A percentile compares a stretch with the other conserved stretches of the same genome.
Evolutionary conservation across 2,797 vertebrate species (phyloP).

Genomic region (Crax fasciolata): DNA sequence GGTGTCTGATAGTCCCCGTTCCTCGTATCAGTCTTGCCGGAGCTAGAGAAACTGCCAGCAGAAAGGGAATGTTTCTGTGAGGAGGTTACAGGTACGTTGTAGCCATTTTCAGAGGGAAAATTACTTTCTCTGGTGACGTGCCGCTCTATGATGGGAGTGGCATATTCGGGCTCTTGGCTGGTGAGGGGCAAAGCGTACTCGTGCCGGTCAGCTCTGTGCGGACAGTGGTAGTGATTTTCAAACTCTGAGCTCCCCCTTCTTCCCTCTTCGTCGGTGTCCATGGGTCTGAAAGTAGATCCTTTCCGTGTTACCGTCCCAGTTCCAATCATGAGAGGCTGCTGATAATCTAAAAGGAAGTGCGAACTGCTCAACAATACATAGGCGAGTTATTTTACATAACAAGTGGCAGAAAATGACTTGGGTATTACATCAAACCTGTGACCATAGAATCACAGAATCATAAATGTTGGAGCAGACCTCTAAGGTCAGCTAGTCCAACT

Average conservation of each 20-base stretch:
- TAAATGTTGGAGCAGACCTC: too few relatives aligned
- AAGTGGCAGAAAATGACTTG: neutral
- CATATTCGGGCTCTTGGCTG: constrained; percentile 88
- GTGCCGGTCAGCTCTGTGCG: constrained; percentile 77
- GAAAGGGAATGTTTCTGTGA: constrained; percentile 82
- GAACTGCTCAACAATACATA: neutral
- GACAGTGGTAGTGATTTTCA: constrained; percentile 84
- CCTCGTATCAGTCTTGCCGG: constrained; percentile 48
- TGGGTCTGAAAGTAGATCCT: constrained; percentile 91
- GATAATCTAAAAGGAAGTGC: constrained; percentile 83
- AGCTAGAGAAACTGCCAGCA: constrained; percentile 54
- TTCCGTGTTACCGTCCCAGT: constrained; percentile 87
- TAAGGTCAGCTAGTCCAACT: too few relatives aligned
- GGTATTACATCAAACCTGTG: fast-evolving
- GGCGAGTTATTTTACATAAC: neutral
- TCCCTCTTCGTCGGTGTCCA: constrained; percentile 83
- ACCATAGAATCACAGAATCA: too few relatives aligned
- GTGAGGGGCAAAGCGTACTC: constrained; percentile 89
- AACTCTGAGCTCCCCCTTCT: constrained; percentile 55
- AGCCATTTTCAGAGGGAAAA: constrained; percentile 81
- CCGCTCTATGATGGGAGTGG: constrained; percentile 90
- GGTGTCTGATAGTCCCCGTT: constrained; percentile 82
- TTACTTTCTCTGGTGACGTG: constrained; percentile 79
- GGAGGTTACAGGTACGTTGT: constrained; percentile 81
- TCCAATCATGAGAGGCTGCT: constrained; percentile 89